Base-by-base conservation (phyloP, 1,140 invertebrate genomes). In the Drosophila ercepeae region DNA sequence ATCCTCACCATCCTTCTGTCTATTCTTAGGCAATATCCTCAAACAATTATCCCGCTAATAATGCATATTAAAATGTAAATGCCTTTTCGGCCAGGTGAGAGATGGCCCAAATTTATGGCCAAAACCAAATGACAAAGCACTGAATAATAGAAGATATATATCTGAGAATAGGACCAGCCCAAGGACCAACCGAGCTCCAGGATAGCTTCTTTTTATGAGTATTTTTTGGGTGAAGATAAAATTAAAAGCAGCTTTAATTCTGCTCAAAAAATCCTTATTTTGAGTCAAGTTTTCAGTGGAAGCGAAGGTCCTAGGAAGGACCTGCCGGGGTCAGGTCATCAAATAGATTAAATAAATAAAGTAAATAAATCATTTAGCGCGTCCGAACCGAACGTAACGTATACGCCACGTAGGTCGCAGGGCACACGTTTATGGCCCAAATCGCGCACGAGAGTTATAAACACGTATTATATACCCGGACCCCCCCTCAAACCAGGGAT, bases 51-150 rank as follows among this genome's bases (percentile, higher is more conserved):
- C 71, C 60, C 53, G 74, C 83, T 75, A 83, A 89, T 88, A 88
- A 78, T 72, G 78, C 75, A 89, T 84, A 88, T 88, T 89, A 76
- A 89, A 89, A 83, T 89, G 64, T 71, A 68, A 84, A 76, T 89
- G 36, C 36, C 14, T 39, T 16, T 39, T 39, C 14, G 57, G 16
- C 11, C 53, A 67, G 70, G 52, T 58, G 54, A 6, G 42, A 16
- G 8, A n/a, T 19, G 21, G 25, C 19, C n/a, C 7, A 32, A 67
- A 67, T 74, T 74, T 74, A 71, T 71, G 54, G 46, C 68, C 68
- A 71, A 23, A 11, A 21, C 46, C 39, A 36, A 45, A 67, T 67
- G 61, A 68, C 64, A 68, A 53, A 32, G 60, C 39, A 7, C 4
- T 65, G 60, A 67, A 67, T 67, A 67, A 67, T 61, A 29, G 13